Evolutionary conservation across 2,113 vertebrate species (phyloP).

Genomic region (Bubalus kerabau): DNA sequence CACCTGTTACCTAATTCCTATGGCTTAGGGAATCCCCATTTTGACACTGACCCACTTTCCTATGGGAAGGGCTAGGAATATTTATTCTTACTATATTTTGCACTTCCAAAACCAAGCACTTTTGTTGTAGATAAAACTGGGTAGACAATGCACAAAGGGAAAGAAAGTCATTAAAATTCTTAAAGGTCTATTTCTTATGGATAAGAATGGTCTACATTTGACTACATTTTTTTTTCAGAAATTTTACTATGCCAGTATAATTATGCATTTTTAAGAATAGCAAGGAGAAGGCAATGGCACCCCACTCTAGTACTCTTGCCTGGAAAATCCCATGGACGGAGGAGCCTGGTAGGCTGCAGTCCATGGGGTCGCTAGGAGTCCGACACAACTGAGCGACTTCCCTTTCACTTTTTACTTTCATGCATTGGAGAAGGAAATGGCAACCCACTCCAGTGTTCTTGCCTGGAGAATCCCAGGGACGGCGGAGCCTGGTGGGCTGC

Average conservation of each 20-base stretch:
- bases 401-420: no score
- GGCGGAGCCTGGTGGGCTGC: no score
- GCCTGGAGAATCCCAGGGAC: no score
- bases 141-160: background rate
- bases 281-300: background rate
- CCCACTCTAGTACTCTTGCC: no score
- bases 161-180: background rate
- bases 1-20: background rate
- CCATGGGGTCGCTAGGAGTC: no score
- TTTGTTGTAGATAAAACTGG: background rate
- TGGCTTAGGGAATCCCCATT: background rate
- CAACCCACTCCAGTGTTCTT: no score
- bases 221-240: background rate
- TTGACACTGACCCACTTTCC: background rate
- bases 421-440: no score
- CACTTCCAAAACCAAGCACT: background rate
- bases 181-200: background rate
- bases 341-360: no score
- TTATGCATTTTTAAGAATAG: background rate
- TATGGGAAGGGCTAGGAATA: background rate
- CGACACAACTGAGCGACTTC: no score
- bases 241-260: background rate
- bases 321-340: no score
- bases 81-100: background rate
- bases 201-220: background rate